Percentiles rank a stretch among this genome's conserved stretches.
Evolutionary conservation across 1,140 invertebrate genomes (phyloP).

Genomic region (Bombus consobrinus): DNA sequence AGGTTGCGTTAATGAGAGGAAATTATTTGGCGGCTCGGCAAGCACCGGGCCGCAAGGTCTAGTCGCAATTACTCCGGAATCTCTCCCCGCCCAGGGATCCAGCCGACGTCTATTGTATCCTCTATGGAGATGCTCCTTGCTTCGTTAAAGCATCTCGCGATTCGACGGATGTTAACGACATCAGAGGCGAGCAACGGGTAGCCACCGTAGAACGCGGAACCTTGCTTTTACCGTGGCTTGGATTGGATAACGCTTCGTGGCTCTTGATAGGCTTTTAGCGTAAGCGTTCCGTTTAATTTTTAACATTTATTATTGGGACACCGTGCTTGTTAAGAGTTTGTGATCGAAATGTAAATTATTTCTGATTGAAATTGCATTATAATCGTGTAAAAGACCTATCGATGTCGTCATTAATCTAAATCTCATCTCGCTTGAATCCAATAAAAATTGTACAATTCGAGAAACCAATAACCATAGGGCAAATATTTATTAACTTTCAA

Average conservation of each 20-base stretch:
- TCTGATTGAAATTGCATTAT: too few species aligned
- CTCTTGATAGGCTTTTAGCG: not conserved
- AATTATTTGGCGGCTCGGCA: constrained; percentile 57
- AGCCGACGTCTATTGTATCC: constrained; percentile 33
- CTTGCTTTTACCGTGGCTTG: not conserved
- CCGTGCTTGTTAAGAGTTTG: not conserved
- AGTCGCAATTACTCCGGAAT: constrained; percentile 48
- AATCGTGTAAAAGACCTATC: too few species aligned
- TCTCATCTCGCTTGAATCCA: too few species aligned
- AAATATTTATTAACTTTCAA: too few species aligned
- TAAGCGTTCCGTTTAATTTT: not conserved
- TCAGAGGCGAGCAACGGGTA: not conserved
- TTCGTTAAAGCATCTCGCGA: constrained; percentile 43
- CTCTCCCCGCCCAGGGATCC: not conserved
- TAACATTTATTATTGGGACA: not conserved
- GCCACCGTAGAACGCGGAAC: not conserved
- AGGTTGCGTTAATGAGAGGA: constrained; percentile 64
- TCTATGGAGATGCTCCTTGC: constrained; percentile 46
- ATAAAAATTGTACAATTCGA: too few species aligned
- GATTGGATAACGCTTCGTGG: not conserved
- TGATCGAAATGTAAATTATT: not conserved
- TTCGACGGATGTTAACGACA: constrained; percentile 48
- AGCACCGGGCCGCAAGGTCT: constrained; percentile 34
- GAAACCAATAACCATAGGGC: too few species aligned
- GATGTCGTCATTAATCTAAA: too few species aligned